phyloP scores from a whole-genome alignment of 2,113 vertebrate genomes.

The Nyctibius bracteatus region DNA sequence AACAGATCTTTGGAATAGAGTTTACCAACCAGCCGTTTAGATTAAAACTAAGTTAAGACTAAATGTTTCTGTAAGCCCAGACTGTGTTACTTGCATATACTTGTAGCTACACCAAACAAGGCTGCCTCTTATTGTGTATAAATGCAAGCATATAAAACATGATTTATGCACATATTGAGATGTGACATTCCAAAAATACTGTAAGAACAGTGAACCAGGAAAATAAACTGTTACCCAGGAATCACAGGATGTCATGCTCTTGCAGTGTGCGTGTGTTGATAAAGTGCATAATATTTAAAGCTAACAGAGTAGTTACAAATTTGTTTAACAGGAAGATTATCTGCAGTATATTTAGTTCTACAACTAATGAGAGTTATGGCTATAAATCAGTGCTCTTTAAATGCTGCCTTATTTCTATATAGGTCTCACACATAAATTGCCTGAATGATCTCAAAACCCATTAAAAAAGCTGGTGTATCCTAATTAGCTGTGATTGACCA shows the following conservation, averaged over 20 bases:
- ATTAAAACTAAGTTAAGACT: neutral
- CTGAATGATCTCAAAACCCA: neutral
- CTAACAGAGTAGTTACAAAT: neutral
- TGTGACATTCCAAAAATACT: neutral
- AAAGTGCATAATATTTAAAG: neutral
- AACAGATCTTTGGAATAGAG: neutral
- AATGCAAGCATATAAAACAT: neutral
- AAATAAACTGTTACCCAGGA: neutral
- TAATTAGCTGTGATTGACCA: neutral
- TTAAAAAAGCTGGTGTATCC: neutral
- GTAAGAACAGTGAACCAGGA: neutral
- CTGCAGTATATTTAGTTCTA: neutral
- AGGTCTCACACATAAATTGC: neutral
- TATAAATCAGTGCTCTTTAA: neutral
- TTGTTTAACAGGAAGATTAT: neutral
- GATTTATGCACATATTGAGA: neutral
- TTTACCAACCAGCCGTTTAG: neutral
- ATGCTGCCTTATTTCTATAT: neutral
- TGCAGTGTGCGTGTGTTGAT: neutral
- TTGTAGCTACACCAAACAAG: neutral
- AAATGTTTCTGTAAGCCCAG: neutral
- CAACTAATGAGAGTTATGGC: neutral
- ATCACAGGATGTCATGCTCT: neutral
- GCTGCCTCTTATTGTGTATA: neutral
- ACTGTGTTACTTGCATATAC: neutral